phyloP scores from a whole-genome alignment of 1,140 invertebrate genomes.

The Euwallacea similis region DNA sequence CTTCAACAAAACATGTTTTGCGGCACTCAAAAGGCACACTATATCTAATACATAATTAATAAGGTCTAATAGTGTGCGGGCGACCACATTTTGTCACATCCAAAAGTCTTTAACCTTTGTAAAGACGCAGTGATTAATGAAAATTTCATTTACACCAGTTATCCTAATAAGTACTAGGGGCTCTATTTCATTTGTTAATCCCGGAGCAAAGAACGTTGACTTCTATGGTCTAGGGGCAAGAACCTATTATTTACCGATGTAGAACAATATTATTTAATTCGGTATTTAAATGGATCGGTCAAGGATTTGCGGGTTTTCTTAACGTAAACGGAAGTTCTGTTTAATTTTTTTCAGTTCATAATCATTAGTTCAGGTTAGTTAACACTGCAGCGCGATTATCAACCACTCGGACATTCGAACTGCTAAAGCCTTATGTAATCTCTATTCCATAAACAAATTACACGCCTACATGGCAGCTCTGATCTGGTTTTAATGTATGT shows the following conservation, averaged over 20 bases:
- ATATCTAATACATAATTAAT: background rate
- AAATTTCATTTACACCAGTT: background rate
- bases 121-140: background rate
- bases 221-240: background rate
- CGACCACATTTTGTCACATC: background rate
- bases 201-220: background rate
- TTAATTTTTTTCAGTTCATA: too few species aligned
- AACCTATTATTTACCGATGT: slow-evolving; percentile 2
- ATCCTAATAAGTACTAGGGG: background rate
- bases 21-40: background rate
- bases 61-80: background rate
- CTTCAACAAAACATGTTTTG: too few species aligned
- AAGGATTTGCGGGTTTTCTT: background rate
- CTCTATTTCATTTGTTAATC: slow-evolving; percentile 1
- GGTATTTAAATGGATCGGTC: slow-evolving; percentile 1
- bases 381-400: too few species aligned
- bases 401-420: too few species aligned
- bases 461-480: too few species aligned
- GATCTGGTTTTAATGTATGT: too few species aligned
- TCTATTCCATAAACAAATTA: background rate
- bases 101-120: slow-evolving; percentile 1
- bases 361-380: too few species aligned
- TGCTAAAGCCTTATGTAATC: background rate
- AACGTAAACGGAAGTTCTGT: too few species aligned
- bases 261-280: background rate